Conservation (phyloP, 2,888 invertebrate genomes). For the Drosophila prostipennis region DNA sequence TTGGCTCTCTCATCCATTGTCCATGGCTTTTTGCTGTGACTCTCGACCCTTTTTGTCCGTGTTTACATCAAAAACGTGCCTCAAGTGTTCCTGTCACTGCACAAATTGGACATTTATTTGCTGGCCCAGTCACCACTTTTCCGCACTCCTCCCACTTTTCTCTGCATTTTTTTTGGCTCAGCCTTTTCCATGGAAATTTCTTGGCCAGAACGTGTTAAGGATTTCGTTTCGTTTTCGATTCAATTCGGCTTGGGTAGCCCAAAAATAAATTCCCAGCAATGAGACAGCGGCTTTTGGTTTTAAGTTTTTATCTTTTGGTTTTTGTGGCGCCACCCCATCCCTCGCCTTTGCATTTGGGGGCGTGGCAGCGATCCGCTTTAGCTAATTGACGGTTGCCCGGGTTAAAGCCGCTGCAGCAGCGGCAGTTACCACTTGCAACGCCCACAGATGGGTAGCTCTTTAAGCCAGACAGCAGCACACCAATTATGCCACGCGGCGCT, state of each 20-base stretch:
- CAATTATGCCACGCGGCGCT: slow-evolving; percentile 76
- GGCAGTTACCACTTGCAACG: slow-evolving; percentile 32
- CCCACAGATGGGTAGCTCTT: slow-evolving; percentile 73
- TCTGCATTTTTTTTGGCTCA: too few relatives aligned
- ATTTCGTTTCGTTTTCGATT: slow-evolving; percentile 41
- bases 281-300: slow-evolving; percentile 62
- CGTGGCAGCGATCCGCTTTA: slow-evolving; percentile 72
- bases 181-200: slow-evolving; percentile 54
- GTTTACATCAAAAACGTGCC: slow-evolving; percentile 79
- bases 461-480: slow-evolving; percentile 53
- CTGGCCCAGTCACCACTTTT: slow-evolving; percentile 51
- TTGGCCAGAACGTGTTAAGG: slow-evolving; percentile 75
- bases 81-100: slow-evolving; percentile 80
- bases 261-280: slow-evolving; percentile 41
- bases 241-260: slow-evolving; percentile 25
- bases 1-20: slow-evolving; percentile 35
- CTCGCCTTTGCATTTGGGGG: slow-evolving; percentile 50
- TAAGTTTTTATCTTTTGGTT: not conserved
- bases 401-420: slow-evolving; percentile 31
- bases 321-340: slow-evolving; percentile 49
- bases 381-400: slow-evolving; percentile 79
- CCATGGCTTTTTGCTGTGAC: slow-evolving; percentile 56
- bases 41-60: slow-evolving; percentile 67
- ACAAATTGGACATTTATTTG: slow-evolving; percentile 81
- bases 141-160: slow-evolving; percentile 12